Evolutionary conservation across 2,113 vertebrate species (phyloP).

Genomic region (Procavia capensis): DNA sequence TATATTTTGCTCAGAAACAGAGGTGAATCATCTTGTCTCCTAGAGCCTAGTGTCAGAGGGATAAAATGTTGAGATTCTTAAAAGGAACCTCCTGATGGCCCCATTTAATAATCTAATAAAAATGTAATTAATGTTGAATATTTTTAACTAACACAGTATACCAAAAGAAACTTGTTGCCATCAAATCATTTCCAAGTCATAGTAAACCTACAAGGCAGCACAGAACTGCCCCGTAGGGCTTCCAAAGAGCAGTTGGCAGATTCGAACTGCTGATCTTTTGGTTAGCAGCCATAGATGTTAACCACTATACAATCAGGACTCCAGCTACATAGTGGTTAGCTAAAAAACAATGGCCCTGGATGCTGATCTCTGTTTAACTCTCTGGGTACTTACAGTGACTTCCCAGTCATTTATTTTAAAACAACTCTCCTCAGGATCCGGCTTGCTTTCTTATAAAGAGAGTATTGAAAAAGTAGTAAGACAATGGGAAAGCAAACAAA

Average conservation of each 20-base stretch:
- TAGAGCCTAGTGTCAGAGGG: neutral
- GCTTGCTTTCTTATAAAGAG: neutral
- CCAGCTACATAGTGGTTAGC: neutral
- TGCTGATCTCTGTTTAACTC: neutral
- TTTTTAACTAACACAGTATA: neutral
- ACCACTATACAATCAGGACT: too few species aligned
- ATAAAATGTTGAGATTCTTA: slow-evolving; percentile 48
- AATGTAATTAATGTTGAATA: neutral
- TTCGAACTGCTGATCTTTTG: too few species aligned
- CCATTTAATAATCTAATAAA: neutral
- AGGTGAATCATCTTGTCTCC: neutral
- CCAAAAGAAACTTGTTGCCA: too few species aligned
- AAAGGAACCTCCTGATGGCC: neutral
- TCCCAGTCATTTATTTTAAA: neutral
- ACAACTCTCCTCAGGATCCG: neutral
- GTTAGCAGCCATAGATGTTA: too few species aligned
- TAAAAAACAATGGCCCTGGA: neutral
- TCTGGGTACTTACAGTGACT: neutral
- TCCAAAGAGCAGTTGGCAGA: too few species aligned
- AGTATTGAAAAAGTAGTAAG: neutral
- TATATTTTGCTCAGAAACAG: slow-evolving; percentile 17
- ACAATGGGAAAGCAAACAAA: neutral
- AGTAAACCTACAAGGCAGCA: too few species aligned
- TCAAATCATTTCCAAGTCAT: too few species aligned
- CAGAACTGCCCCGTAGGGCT: too few species aligned